A percentile compares a stretch with the other conserved stretches of the same genome.
Conservation (phyloP, 2,797 vertebrate species). For the Hypotaenidia okinawae region DNA sequence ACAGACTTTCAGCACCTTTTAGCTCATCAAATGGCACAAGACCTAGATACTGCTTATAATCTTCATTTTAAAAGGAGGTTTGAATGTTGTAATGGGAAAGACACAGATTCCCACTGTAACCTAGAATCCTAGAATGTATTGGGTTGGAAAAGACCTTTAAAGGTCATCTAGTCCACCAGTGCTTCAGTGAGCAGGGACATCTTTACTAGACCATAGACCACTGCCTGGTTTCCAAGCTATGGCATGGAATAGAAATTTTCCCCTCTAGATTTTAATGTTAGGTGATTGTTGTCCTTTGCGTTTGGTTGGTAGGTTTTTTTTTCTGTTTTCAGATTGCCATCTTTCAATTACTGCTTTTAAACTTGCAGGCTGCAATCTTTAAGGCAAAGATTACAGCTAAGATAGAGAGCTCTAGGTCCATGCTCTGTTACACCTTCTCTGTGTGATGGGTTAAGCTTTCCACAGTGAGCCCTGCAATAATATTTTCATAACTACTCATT, state of each 20-base stretch:
- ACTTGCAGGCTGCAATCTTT: neutral
- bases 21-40: neutral
- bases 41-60: neutral
- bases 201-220: too few species aligned
- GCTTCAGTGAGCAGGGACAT: too few species aligned
- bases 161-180: too few species aligned
- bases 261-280: neutral
- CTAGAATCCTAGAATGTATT: too few species aligned
- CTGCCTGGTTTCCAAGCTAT: neutral
- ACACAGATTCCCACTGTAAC: neutral
- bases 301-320: neutral
- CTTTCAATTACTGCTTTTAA: neutral
- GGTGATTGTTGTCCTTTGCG: neutral
- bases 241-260: neutral
- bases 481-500: conserved; percentile 1
- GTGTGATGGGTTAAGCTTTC: neutral
- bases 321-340: neutral
- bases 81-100: neutral
- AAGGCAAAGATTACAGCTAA: neutral
- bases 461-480: neutral
- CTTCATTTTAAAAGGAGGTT: neutral
- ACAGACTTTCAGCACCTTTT: neutral
- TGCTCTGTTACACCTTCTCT: neutral
- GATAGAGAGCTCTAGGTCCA: neutral
- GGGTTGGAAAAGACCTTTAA: too few species aligned